Base-by-base conservation (phyloP, 2,797 vertebrate species). In the Pseudotriccus pelzelni region DNA sequence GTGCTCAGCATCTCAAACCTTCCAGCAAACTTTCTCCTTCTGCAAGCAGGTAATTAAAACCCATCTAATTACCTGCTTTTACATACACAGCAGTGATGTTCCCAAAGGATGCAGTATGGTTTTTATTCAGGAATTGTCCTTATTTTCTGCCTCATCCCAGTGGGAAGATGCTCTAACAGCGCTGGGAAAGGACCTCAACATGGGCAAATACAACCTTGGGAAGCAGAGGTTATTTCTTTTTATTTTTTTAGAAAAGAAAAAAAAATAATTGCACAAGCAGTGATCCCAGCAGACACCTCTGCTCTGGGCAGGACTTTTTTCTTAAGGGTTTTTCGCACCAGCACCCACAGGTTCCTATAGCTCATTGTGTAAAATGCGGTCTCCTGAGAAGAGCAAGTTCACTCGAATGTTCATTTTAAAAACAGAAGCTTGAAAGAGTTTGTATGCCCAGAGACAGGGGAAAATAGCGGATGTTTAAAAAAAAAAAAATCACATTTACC, bases 321-420 rank as follows among this genome's bases (percentile, higher is more conserved):
- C 62, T 74, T 28, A 37, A 67, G 28, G 12, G 3, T 18, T 76
- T 69, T 58, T 58, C 9, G 2, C 58, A 24, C 10, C 2, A 3
- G n/a, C 47, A 63, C 16, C 23, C 23, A 5, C 6, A 1, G 69
- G 36, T 37, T 53, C 56, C 24, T 34, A 24, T 0, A 60, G 14
- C 59, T 43, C 76, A 4, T 2, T 14, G 3, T 23, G 3, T 17
- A 30, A 70, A 84, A 84, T 0, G 4, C 11, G 11, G 34, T 14
- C 52, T 55, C 36, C 56, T 8, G 39, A 3, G 14, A 46, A 32
- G 18, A 59, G 5, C 32, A 4, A 30, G 13, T 23, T 66, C 28
- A 5, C 19, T 11, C 14, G 0, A 36, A 55, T 0, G 7, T 0
- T 53, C 30, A 0, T 41, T 63, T 72, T 3, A 24, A 77, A 56